Evolutionary conservation across 37 sponge, comb jelly and placozoan species (phyloP).

Genomic region (Halisarca cf. caerulea): DNA sequence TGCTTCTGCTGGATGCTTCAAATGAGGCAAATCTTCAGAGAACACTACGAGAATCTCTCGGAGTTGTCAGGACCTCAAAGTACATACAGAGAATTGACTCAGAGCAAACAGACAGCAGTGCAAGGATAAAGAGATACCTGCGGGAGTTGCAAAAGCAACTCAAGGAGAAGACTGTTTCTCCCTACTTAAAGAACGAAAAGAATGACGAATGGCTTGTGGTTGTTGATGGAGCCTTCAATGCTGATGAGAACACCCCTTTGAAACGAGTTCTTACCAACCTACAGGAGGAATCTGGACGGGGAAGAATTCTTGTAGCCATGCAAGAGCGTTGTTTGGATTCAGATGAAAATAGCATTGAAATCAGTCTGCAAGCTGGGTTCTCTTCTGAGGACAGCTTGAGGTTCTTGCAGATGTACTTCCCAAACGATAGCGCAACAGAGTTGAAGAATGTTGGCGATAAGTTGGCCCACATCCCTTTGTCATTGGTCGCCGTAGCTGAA

Average conservation of each 20-base stretch:
- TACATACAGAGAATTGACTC: background rate
- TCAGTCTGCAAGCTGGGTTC: background rate
- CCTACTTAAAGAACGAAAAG: background rate
- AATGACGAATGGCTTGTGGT: background rate
- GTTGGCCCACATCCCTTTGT: constrained; percentile 1
- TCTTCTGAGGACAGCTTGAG: background rate
- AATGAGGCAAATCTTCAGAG: background rate
- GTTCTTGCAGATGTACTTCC: background rate
- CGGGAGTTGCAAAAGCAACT: background rate
- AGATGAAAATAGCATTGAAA: background rate
- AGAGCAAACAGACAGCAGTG: background rate
- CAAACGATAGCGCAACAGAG: background rate
- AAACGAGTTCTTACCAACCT: background rate
- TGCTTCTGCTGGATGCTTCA: background rate
- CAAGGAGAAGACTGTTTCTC: background rate
- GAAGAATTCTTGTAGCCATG: background rate
- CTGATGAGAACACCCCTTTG: background rate
- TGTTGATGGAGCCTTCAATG: constrained; percentile 3
- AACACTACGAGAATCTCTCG: background rate
- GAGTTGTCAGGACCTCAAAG: background rate
- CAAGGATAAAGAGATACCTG: background rate
- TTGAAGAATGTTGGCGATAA: background rate
- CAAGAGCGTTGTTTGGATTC: background rate
- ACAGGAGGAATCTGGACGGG: background rate
- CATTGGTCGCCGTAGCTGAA: background rate